A percentile compares a stretch with the other conserved stretches of the same genome.
phyloP scores from a whole-genome alignment of 1,140 invertebrate species.

The Caligus rogercresseyi region DNA sequence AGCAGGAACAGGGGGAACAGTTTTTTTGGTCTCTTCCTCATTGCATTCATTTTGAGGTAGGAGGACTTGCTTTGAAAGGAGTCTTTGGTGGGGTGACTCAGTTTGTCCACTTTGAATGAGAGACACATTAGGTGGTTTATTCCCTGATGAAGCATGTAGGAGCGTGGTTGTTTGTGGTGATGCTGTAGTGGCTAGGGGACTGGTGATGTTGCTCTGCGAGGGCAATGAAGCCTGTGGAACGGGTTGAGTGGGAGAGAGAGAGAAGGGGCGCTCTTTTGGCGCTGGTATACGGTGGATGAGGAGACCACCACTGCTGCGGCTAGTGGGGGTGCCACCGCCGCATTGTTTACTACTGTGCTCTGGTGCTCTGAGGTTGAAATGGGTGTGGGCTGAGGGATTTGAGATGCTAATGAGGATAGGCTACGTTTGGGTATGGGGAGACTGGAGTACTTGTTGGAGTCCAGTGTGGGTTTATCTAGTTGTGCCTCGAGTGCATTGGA shows the following conservation, averaged over 20 bases:
- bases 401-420: slow-evolving; percentile 3
- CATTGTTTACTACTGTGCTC: slow-evolving; percentile 18
- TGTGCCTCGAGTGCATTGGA: slow-evolving; percentile 1
- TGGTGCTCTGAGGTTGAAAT: background rate
- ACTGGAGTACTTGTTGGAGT: background rate
- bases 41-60: background rate
- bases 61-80: background rate
- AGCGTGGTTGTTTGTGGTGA: no score
- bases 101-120: background rate
- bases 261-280: background rate
- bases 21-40: no score
- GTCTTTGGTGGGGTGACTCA: background rate
- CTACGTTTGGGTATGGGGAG: background rate
- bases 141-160: no score
- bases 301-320: slow-evolving; percentile 32
- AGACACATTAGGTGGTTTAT: background rate
- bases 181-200: no score
- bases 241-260: slow-evolving; percentile 20
- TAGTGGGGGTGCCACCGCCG: slow-evolving; percentile 26
- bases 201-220: slow-evolving; percentile 11
- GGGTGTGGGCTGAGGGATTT: slow-evolving; percentile 7
- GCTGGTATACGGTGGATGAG: slow-evolving; percentile 30
- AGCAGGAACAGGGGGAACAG: no score
- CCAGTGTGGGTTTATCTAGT: background rate
- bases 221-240: slow-evolving; percentile 22